Conservation (phyloP, 2,797 vertebrate species). For the Jordanella pulchra region DNA sequence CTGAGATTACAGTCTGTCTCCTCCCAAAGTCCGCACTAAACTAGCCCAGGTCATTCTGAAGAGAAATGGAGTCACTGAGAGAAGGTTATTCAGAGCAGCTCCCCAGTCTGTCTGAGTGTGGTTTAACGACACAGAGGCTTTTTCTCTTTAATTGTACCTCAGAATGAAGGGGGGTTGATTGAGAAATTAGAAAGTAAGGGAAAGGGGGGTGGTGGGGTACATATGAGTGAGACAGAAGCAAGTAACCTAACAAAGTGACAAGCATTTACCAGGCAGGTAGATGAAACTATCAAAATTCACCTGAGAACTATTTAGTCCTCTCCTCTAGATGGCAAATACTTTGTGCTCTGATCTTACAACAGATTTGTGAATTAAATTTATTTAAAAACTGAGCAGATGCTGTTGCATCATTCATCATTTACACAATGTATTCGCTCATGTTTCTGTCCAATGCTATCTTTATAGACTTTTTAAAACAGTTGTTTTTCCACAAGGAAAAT, state of each 20-base stretch:
- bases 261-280: constrained; percentile 17
- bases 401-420: neutral
- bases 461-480: neutral
- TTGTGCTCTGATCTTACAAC: constrained; percentile 13
- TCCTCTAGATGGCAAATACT: constrained; percentile 18
- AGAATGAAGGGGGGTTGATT: constrained; percentile 41
- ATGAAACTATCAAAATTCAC: constrained; percentile 22
- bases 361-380: constrained; percentile 1
- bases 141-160: constrained; percentile 62
- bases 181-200: constrained; percentile 28
- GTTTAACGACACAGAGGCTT: constrained; percentile 66
- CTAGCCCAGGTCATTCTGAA: constrained; percentile 59
- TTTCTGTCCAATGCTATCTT: neutral
- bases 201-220: constrained; percentile 1
- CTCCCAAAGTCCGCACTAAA: constrained; percentile 74
- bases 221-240: constrained; percentile 14
- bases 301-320: constrained; percentile 21
- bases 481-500: neutral
- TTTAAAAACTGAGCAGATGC: neutral
- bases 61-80: constrained; percentile 64
- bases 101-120: constrained; percentile 53
- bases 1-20: constrained; percentile 76
- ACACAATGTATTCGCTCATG: neutral
- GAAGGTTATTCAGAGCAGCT: constrained; percentile 63
- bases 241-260: constrained; percentile 7